Percentiles rank a stretch among this genome's conserved stretches.
Conservation (phyloP, 1,140 invertebrate genomes). For the Venustaconcha ellipsiformis region DNA sequence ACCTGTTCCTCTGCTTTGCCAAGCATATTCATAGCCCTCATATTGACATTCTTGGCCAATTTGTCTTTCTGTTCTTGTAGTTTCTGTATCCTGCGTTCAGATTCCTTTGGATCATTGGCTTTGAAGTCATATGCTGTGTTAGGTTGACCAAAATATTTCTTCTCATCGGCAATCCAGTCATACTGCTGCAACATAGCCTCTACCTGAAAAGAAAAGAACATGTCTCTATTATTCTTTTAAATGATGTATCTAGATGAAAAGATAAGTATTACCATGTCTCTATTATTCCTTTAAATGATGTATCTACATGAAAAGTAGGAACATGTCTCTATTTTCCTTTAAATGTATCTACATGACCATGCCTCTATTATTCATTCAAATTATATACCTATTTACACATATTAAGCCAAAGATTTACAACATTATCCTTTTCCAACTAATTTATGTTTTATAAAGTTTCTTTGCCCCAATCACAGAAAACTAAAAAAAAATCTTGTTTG, state of each 20-base stretch:
- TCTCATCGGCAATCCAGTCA: slow-evolving; percentile 85
- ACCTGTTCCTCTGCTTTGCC: slow-evolving; percentile 87
- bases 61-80: slow-evolving; percentile 78
- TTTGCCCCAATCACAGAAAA: too few species aligned
- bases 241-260: not conserved
- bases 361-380: too few species aligned
- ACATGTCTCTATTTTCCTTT: too few species aligned
- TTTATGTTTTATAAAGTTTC: too few species aligned
- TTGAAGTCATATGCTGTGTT: slow-evolving; percentile 74
- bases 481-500: too few species aligned
- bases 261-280: not conserved
- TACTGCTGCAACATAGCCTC: slow-evolving; percentile 73
- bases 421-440: too few species aligned
- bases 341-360: too few species aligned
- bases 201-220: slow-evolving; percentile 59
- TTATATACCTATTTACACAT: too few species aligned
- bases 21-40: slow-evolving; percentile 86
- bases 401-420: too few species aligned
- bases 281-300: too few species aligned
- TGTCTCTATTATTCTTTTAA: too few species aligned
- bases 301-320: too few species aligned
- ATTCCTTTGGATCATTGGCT: slow-evolving; percentile 73
- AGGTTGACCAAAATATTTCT: slow-evolving; percentile 82
- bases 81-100: slow-evolving; percentile 74
- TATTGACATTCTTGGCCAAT: slow-evolving; percentile 84